Conservation (phyloP, 2,797 vertebrate genomes). For the Tapirus indicus region DNA sequence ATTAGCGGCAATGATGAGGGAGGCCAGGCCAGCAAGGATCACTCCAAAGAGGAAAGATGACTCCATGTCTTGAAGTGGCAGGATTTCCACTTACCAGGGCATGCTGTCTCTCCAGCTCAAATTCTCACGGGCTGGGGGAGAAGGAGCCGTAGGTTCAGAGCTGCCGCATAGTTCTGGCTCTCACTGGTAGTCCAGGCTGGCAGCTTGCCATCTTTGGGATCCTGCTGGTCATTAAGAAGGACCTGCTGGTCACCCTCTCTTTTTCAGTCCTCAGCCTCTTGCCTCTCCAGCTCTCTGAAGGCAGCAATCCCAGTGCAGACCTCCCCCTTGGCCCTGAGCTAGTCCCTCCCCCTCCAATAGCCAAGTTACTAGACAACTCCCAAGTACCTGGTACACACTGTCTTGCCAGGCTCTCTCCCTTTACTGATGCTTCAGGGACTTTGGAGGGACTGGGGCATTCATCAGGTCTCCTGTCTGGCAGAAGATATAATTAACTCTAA, state of each 20-base stretch:
- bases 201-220: neutral
- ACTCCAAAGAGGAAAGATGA: slow-evolving; percentile 85
- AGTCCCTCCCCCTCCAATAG: slow-evolving; percentile 84
- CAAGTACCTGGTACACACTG: slow-evolving; percentile 71
- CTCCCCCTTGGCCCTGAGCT: slow-evolving; percentile 50
- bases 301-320: slow-evolving; percentile 53
- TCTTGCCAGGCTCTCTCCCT: slow-evolving; percentile 40
- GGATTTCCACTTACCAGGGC: slow-evolving; percentile 43
- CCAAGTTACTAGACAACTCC: slow-evolving; percentile 89
- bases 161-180: neutral
- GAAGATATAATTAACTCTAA: slow-evolving; percentile 56
- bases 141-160: fast-evolving
- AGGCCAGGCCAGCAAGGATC: slow-evolving; percentile 90
- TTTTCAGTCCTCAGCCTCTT: slow-evolving; percentile 46
- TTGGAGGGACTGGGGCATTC: neutral
- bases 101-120: slow-evolving; percentile 51
- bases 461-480: slow-evolving; percentile 28
- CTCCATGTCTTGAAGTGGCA: slow-evolving; percentile 12
- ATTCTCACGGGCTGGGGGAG: neutral
- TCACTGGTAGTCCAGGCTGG: slow-evolving; percentile 10
- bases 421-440: slow-evolving; percentile 47
- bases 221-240: slow-evolving; percentile 31
- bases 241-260: neutral
- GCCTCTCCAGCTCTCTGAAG: slow-evolving; percentile 60
- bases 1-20: slow-evolving; percentile 93